Evolutionary conservation across 2,888 invertebrate species (phyloP).

Genomic region (Microdon myrmicae): DNA sequence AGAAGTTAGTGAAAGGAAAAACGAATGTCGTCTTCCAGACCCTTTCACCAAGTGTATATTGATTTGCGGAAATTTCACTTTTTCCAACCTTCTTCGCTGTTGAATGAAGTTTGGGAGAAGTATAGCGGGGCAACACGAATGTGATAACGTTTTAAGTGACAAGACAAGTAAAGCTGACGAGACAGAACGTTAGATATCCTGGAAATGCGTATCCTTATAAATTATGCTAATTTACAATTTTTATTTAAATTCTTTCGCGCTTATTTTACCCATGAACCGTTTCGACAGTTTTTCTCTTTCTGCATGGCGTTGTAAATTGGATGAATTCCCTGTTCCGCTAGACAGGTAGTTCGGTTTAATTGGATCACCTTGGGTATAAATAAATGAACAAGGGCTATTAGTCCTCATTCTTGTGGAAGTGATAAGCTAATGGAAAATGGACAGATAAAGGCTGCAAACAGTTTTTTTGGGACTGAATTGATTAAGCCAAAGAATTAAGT

Average conservation of each 20-base stretch:
- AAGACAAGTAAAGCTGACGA: not conserved
- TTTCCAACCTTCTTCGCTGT: no score
- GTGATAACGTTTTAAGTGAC: no score
- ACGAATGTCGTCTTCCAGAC: no score
- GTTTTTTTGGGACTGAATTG: no score
- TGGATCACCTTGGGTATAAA: conserved; percentile 22
- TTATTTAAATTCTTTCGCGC: conserved; percentile 18
- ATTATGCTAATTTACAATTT: conserved; percentile 38
- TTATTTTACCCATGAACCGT: not conserved
- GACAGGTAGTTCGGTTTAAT: conserved; percentile 34
- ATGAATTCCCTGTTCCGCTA: conserved; percentile 23
- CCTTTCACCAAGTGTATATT: no score
- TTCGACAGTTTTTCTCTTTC: not conserved
- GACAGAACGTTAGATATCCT: not conserved
- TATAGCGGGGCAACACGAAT: no score
- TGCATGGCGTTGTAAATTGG: conserved; percentile 8
- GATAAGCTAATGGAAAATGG: conserved; percentile 29
- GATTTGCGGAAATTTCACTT: no score
- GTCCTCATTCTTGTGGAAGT: conserved; percentile 18
- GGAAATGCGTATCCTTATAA: conserved; percentile 15
- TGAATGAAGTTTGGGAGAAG: no score
- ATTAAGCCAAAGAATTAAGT: no score
- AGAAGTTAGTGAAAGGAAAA: no score
- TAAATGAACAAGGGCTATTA: conserved; percentile 23
- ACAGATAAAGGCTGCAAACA: conserved; percentile 26